Percentiles rank a stretch among this genome's conserved stretches.
These are phyloP conservation scores for Buteo buteo DNA, from an alignment of 2,113 vertebrate genomes.

Conservation along the genomic window DNA sequence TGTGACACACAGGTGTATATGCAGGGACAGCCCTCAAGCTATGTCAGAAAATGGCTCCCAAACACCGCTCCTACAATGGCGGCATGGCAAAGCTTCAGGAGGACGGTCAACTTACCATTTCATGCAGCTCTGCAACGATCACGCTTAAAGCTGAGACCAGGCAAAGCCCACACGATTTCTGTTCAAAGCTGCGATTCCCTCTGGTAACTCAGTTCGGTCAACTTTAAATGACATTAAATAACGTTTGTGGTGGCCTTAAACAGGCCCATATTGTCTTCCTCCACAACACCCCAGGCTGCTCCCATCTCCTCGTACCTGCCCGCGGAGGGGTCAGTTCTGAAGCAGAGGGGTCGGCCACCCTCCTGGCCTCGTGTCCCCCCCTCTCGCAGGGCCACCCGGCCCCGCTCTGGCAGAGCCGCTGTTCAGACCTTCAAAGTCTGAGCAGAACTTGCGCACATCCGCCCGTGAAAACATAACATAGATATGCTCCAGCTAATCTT, in stretches of 20 bases:
- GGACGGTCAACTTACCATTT: neutral
- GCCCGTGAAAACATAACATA: neutral
- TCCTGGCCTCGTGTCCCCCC: neutral
- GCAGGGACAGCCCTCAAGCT: neutral
- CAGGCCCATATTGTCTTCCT: neutral
- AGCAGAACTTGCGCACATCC: neutral
- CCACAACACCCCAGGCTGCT: neutral
- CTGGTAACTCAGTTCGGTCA: neutral
- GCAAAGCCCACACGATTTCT: neutral
- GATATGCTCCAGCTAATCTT: neutral
- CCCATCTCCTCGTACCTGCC: neutral
- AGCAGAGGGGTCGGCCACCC: fast-evolving
- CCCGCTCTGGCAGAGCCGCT: neutral
- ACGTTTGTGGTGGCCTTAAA: neutral
- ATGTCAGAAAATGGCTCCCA: neutral
- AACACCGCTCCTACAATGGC: neutral
- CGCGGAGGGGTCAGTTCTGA: neutral
- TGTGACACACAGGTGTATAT: neutral
- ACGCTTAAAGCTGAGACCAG: neutral
- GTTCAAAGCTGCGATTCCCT: neutral
- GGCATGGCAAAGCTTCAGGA: neutral
- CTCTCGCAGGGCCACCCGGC: too few relatives aligned
- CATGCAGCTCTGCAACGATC: neutral
- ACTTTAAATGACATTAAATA: neutral
- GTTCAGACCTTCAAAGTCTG: neutral